Evolutionary conservation across 2,888 invertebrate species (phyloP).

Genomic region (Scaptomyza parva): DNA sequence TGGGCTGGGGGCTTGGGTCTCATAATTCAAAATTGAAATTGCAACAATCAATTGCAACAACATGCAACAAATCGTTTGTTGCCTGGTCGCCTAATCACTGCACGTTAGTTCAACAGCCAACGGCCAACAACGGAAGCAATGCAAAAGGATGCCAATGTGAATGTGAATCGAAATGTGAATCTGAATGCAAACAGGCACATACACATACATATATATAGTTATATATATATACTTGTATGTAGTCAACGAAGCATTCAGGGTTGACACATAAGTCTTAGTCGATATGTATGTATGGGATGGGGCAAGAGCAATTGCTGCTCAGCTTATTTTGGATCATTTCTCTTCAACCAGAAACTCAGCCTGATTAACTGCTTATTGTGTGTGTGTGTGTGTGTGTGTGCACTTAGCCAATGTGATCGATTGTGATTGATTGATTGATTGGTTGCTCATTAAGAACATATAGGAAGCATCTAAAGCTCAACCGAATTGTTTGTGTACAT

Average conservation of each 20-base stretch:
- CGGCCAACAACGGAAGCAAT: slow-evolving; percentile 54
- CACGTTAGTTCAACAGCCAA: slow-evolving; percentile 57
- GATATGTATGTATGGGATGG: background rate
- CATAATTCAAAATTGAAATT: slow-evolving; percentile 84
- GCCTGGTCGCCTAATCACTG: slow-evolving; percentile 77
- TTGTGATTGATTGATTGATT: slow-evolving; percentile 3
- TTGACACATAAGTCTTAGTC: slow-evolving; percentile 67
- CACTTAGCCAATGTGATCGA: background rate
- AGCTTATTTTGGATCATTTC: slow-evolving; percentile 42
- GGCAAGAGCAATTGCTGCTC: slow-evolving; percentile 27
- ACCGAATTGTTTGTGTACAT: no score
- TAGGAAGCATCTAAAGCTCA: no score
- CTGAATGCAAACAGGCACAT: slow-evolving; percentile 19
- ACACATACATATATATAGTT: background rate
- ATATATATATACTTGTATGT: background rate
- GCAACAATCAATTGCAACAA: slow-evolving; percentile 83
- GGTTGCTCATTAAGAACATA: background rate
- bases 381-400: no score
- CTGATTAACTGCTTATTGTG: slow-evolving; percentile 8
- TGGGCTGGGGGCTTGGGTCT: slow-evolving; percentile 26
- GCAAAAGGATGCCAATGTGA: slow-evolving; percentile 63
- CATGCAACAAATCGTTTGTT: slow-evolving; percentile 78
- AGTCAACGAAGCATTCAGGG: slow-evolving; percentile 38
- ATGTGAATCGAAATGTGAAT: slow-evolving; percentile 37
- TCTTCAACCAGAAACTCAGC: slow-evolving; percentile 11